Conservation (phyloP, 2,797 vertebrate genomes). For the Macroramphosus scolopax region DNA sequence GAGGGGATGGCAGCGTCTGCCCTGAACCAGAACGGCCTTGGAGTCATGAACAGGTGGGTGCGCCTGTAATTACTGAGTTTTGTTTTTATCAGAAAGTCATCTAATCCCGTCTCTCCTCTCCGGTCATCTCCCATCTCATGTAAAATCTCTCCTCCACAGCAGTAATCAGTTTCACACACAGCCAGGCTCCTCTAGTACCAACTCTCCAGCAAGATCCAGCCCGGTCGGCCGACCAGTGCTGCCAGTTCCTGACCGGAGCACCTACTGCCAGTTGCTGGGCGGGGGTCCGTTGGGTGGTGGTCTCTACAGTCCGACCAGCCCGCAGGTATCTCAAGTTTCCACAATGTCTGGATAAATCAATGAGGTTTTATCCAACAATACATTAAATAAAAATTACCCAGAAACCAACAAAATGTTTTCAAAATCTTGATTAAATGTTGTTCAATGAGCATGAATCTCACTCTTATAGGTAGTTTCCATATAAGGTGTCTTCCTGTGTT, state of each 20-base stretch:
- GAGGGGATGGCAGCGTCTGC: constrained; percentile 74
- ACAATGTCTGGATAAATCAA: background rate
- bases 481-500: no score
- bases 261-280: constrained; percentile 71
- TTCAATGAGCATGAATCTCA: no score
- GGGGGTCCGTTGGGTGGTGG: constrained; percentile 53
- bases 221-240: constrained; percentile 70
- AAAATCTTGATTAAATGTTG: no score
- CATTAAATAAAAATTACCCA: no score
- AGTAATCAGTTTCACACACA: constrained; percentile 70
- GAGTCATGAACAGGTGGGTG: constrained; percentile 72
- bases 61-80: no score
- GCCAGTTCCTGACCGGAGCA: constrained; percentile 70
- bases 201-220: constrained; percentile 58
- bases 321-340: constrained; percentile 45
- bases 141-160: no score
- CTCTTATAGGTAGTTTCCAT: no score
- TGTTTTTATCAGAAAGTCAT: no score
- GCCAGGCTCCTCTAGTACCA: constrained; percentile 64
- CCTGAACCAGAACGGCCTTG: constrained; percentile 64
- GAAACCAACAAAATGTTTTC: no score
- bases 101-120: no score
- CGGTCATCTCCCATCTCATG: no score
- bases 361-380: background rate
- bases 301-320: constrained; percentile 78